Base-by-base conservation (phyloP, 2,888 invertebrate genomes). In the Andrena trimmerana region DNA sequence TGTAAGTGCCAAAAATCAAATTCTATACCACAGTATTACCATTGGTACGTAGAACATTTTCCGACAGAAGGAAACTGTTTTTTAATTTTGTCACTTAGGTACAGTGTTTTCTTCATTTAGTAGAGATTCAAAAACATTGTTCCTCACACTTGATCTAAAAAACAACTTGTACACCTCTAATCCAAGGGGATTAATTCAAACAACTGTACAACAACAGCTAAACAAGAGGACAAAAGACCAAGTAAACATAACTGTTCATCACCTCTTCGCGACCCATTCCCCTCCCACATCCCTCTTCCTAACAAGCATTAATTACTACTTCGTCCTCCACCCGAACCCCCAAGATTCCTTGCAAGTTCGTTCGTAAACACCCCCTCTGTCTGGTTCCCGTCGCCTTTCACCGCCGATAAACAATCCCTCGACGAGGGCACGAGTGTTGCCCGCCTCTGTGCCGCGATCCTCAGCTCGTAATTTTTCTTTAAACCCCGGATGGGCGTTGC, bases 391-490 rank as follows among this genome's bases (percentile, higher is more conserved):
- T 31, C 36, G 42, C 31, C 6, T 66, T 7, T 31, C 31, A 24
- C 20, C 31, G 10, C 57, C 57, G 57, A 57, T 66, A 71, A 71
- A 71, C 54, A 31, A 31, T 62, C 31, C 16, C 13, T 24, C 10
- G 16, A n/a, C 42, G n/a, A 27, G 36, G 54, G 29, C 6, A 20
- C 31, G 67, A 33, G 48, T 48, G 27, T 36, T 50, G 59, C 31
- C 50, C 24, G 10, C 6, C 36, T 16, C 42, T 16, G 13, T 48
- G 16, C 29, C 29, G 50, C 16, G 5, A 16, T 29, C 20, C 67
- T 1, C 50, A 16, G 13, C 42, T 59, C 31, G 62, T 79, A 78
- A 85, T 84, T 84, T 84, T 74, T 69, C 83, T 62, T 24, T 52
- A 69, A 74, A 78, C 72, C 57, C 20, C 24, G 13, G 16, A 66